phyloP scores from a whole-genome alignment of 2,113 vertebrate genomes.

The Hucho hucho region DNA sequence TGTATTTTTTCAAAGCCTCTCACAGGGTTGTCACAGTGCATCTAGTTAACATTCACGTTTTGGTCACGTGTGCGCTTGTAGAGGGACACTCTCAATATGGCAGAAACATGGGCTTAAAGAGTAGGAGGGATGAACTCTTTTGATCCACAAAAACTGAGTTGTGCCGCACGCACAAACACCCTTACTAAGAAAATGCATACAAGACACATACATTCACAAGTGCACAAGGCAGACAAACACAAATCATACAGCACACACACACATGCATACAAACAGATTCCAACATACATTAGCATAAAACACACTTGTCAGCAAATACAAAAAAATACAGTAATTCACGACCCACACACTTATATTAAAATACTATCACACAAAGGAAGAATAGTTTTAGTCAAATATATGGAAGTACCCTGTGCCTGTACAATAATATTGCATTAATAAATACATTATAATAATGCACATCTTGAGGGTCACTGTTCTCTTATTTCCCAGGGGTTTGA shows the following conservation, averaged over 20 bases:
- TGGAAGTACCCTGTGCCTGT: neutral
- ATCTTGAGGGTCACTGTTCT: neutral
- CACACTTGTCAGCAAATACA: too few relatives aligned
- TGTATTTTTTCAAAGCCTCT: constrained; percentile 33
- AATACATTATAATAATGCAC: too few relatives aligned
- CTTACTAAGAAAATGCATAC: neutral
- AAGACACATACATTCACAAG: too few relatives aligned
- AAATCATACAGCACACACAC: too few relatives aligned
- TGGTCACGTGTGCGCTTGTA: constrained; percentile 28
- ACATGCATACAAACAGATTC: neutral
- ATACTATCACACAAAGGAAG: neutral
- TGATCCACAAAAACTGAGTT: constrained; percentile 36
- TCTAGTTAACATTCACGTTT: constrained; percentile 18
- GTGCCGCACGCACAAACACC: constrained; percentile 41
- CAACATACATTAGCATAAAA: neutral
- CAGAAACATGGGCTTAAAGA: constrained; percentile 52
- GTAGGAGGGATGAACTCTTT: constrained; percentile 37
- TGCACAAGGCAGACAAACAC: too few relatives aligned
- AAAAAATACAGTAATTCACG: neutral
- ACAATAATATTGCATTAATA: neutral
- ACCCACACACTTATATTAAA: neutral
- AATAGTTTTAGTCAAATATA: too few relatives aligned
- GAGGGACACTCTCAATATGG: constrained; percentile 44
- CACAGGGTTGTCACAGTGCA: constrained; percentile 44
- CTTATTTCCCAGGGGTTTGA: neutral